phyloP scores from a whole-genome alignment of 2,888 invertebrate species.

The Eristalis tenax region DNA sequence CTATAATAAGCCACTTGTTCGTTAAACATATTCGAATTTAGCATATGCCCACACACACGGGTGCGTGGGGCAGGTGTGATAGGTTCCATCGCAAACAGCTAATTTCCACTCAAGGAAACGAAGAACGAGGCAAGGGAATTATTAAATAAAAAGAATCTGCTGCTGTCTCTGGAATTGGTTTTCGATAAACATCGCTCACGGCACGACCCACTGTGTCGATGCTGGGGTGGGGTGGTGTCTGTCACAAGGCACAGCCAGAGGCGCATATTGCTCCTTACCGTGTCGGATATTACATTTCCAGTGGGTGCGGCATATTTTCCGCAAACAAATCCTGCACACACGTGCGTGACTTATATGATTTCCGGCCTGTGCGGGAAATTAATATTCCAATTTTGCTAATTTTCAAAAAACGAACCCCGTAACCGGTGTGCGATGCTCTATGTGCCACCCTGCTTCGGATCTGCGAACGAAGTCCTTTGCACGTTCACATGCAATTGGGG shows the following conservation, averaged over 20 bases:
- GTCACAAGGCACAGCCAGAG: neutral
- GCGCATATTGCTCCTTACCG: too few species aligned
- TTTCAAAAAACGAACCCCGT: neutral
- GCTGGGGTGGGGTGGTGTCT: neutral
- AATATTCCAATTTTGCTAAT: conserved; percentile 29
- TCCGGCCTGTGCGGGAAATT: conserved; percentile 4
- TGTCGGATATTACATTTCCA: conserved; percentile 40
- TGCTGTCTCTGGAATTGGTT: neutral
- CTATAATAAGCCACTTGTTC: conserved; percentile 12
- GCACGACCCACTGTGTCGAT: neutral
- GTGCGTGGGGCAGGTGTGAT: neutral
- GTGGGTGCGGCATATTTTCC: conserved; percentile 21
- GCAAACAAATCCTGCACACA: conserved; percentile 37
- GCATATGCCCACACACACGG: conserved; percentile 19
- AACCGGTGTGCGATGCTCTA: neutral
- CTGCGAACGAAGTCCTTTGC: too few species aligned
- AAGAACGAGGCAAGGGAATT: neutral
- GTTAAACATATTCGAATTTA: conserved; percentile 37
- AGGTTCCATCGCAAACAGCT: neutral
- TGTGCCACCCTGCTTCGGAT: neutral
- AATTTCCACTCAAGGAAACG: neutral
- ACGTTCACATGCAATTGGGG: too few species aligned
- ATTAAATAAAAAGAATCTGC: neutral
- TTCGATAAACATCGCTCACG: neutral
- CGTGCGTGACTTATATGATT: conserved; percentile 13